Evolutionary conservation across 2,797 vertebrate genomes (phyloP), one percentile per base, ranked within the genome.

Genomic region (Yasuhikotakia modesta): DNA sequence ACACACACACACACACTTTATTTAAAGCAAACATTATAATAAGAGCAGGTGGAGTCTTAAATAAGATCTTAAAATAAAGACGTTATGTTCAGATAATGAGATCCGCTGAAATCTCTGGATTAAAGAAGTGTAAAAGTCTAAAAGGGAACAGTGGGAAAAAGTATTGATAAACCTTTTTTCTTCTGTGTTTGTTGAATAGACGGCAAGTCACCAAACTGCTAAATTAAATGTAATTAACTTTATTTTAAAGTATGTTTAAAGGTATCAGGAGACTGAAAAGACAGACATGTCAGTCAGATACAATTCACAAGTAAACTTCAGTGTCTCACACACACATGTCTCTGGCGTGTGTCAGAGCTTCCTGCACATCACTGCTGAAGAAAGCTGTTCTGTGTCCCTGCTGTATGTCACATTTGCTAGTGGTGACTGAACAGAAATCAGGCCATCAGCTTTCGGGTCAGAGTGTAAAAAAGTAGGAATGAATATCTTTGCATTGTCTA

Each of bases 341-440:
- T 35, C 35, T 35, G 35, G 35, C 8, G 35, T 35, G 35, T 35
- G 35, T 35, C 4, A 35, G 35, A 35, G 5, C 35, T 35, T 35
- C 35, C 35, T 35, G 4, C 69, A 52, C 7, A 69, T 35, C 16
- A 32, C 30, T 69, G 52, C 65, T 76, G 7, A 68, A 68, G 7
- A 58, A 58, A 60, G 24, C 24, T 16, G 58, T 57, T 60, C 24
- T 60, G 39, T 69, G 53, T 50, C 12, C 3, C 74, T 50, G 52
- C 12, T 60, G 7, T 60, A 60, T 68, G 74, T 48, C 52, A 60
- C 12, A 67, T 45, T 69, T 35, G 7, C 39, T 35, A 43, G 50
- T 55, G 53, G 24, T 76, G 53, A 76, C 65, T 50, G n/a, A 46
- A 48, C 50, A 66, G 55, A 76, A 76, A 76, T 11, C 66, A 45